These are phyloP conservation scores for Drosophila emarginata DNA, from an alignment of 2,888 invertebrate species.

Conservation along the genomic window DNA sequence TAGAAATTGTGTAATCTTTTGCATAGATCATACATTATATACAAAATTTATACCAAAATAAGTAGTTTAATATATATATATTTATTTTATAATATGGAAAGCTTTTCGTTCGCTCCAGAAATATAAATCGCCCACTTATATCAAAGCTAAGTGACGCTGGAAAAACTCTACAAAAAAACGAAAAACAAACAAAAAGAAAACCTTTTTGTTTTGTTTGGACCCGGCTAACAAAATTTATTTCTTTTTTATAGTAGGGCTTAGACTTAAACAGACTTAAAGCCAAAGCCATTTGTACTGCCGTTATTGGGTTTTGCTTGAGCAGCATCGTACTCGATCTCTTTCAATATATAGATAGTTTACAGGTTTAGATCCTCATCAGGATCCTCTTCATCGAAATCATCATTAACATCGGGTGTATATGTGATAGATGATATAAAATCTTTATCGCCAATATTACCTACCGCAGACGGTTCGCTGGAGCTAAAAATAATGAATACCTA, in stretches of 20 bases:
- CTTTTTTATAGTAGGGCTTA: conserved; percentile 36
- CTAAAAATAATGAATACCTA: conserved; percentile 34
- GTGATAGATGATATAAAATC: too few relatives aligned
- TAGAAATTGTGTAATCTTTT: neutral
- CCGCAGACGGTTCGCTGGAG: conserved; percentile 82
- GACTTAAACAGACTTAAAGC: conserved; percentile 66
- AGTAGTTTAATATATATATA: neutral
- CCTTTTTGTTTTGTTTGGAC: neutral
- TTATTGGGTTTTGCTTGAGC: conserved; percentile 22
- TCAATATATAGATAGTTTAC: conserved; percentile 73
- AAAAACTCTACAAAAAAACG: neutral
- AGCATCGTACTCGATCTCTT: neutral
- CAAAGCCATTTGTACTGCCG: conserved; percentile 75
- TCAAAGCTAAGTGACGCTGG: neutral
- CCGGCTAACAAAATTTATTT: conserved; percentile 23
- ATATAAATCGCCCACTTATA: neutral
- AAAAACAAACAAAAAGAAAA: neutral
- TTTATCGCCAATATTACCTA: too few relatives aligned
- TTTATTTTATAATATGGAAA: neutral
- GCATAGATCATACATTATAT: neutral
- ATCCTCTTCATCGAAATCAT: conserved; percentile 94
- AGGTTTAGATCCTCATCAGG: conserved; percentile 93
- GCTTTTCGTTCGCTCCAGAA: too few relatives aligned
- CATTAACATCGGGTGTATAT: conserved; percentile 90
- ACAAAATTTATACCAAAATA: neutral